Evolutionary conservation across 2,797 vertebrate genomes (phyloP), one percentile per base, ranked within the genome.

Genomic region (Rhadinocentrus ornatus): DNA sequence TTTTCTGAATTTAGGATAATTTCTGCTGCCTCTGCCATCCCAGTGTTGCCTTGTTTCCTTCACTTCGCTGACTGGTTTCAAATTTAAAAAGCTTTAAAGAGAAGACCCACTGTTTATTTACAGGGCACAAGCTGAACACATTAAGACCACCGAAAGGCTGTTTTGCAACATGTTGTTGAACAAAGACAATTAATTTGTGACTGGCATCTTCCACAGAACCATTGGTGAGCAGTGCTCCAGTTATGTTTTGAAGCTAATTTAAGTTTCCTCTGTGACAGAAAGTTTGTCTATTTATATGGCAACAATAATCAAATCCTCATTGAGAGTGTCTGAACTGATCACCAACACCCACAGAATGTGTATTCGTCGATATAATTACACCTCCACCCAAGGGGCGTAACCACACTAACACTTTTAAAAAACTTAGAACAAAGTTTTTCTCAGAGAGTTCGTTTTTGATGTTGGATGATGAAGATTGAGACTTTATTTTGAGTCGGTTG

Each of bases 1-100:
- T 75, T 74, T 78, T 64, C 54, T 66, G 61, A 75, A 70, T 83
- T 72, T 71, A 68, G 62, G 53, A 50, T 6, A 10, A 65, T 59
- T 62, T 71, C 20, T 27, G 71, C 66, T 69, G 62, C 26, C 48
- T 71, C 46, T 68, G 57, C 77, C 44, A 75, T 56, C 41, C 10
- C 24, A 18, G 37, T 44, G 22, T 53, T 57, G 50, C 57, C 24
- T 67, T 74, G 5, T 64, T 77, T 39, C 56, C 59, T 48, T 37
- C 29, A 11, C 29, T 64, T 24, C 64, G 9, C 54, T 55, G 35
- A 62, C 46, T 76, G 56, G 59, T 52, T 68, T 26, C 22, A 41
- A 35, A 32, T 65, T 62, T 44, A 62, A 39, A 26, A 62, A 27
- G 11, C 10, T 59, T 66, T 62, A 31, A 63, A 48, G 12, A 20